These are phyloP conservation scores for Clusia tigrina DNA, from an alignment of 2,888 invertebrate genomes.

Conservation along the genomic window DNA sequence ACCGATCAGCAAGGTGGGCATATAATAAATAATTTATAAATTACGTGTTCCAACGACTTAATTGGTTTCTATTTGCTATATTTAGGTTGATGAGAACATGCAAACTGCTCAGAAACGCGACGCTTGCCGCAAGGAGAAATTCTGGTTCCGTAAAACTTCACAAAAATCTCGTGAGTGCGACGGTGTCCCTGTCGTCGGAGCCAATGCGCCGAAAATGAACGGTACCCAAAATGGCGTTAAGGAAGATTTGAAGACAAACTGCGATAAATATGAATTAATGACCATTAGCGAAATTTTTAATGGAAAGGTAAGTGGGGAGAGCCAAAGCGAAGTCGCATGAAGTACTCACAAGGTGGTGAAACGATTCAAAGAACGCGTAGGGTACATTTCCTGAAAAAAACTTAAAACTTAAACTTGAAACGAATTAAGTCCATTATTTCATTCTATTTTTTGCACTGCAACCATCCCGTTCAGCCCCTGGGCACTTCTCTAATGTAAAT, in stretches of 20 bases:
- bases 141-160: conserved; percentile 92
- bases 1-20: conserved; percentile 89
- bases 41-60: not conserved
- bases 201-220: conserved; percentile 32
- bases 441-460: too few species aligned
- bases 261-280: conserved; percentile 76
- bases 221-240: conserved; percentile 32
- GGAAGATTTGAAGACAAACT: conserved; percentile 26
- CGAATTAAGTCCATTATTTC: too few species aligned
- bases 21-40: not conserved
- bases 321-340: not conserved
- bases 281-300: conserved; percentile 97
- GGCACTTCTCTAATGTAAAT: too few species aligned
- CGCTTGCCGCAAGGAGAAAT: conserved; percentile 83
- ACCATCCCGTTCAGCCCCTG: too few species aligned
- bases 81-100: conserved; percentile 94
- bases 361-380: too few species aligned
- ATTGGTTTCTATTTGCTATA: conserved; percentile 9
- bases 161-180: conserved; percentile 55
- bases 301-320: conserved; percentile 69
- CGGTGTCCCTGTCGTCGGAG: too few species aligned
- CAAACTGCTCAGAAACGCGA: conserved; percentile 90
- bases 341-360: too few species aligned
- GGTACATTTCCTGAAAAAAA: too few species aligned
- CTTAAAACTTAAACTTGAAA: too few species aligned